These are phyloP conservation scores for Peromyscus leucopus DNA, from an alignment of 2,113 vertebrate species.

Conservation along the genomic window DNA sequence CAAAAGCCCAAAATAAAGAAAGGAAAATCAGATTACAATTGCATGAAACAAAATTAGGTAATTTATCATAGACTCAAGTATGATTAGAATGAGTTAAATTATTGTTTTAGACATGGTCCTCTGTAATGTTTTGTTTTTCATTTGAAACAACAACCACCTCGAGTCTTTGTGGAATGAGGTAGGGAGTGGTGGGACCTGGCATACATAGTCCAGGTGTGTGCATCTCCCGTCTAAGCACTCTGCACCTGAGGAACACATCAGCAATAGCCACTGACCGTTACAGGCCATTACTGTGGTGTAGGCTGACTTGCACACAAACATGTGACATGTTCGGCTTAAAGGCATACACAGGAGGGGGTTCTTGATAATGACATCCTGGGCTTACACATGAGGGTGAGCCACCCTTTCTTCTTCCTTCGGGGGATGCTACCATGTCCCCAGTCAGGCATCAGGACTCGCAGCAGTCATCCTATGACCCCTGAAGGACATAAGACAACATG, in stretches of 20 bases:
- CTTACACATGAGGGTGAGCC: background rate
- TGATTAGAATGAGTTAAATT: background rate
- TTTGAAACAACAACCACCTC: background rate
- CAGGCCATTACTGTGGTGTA: background rate
- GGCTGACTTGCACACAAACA: background rate
- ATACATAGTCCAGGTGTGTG: background rate
- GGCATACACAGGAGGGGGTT: background rate
- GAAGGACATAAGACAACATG: background rate
- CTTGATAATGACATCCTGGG: background rate
- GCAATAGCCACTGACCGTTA: background rate
- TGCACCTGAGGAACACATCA: fast-evolving
- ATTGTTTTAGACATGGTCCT: background rate
- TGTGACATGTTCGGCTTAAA: background rate
- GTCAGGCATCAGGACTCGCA: background rate
- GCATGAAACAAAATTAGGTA: background rate
- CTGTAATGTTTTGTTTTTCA: background rate
- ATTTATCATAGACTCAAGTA: background rate
- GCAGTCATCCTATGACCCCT: fast-evolving
- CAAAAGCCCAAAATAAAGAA: background rate
- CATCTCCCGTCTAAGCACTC: too few relatives aligned
- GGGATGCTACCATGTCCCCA: background rate
- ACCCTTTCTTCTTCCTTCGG: background rate
- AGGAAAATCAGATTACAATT: background rate
- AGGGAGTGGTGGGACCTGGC: background rate
- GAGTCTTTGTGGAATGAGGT: background rate